Conservation (phyloP, 2,888 invertebrate genomes). For the Epinotia brunnichana region DNA sequence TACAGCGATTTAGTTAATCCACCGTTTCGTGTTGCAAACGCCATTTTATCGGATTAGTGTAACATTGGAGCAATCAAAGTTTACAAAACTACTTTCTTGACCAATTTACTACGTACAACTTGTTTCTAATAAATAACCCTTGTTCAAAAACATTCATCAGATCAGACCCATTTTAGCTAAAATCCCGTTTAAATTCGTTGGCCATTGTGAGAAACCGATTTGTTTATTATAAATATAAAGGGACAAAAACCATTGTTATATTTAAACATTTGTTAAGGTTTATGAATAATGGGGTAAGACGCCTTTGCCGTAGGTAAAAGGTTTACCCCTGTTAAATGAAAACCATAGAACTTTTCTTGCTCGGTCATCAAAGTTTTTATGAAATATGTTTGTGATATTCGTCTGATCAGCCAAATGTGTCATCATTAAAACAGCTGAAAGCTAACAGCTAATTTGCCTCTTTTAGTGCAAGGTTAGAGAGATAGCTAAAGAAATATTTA, state of each 20-base stretch:
- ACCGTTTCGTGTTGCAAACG: conserved; percentile 32
- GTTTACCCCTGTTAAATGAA: too few relatives aligned
- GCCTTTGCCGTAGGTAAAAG: too few relatives aligned
- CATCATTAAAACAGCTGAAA: too few relatives aligned
- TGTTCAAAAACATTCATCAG: background rate
- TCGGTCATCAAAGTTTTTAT: background rate
- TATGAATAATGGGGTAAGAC: too few relatives aligned
- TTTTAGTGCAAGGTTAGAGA: too few relatives aligned
- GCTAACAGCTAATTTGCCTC: background rate
- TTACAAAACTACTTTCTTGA: background rate
- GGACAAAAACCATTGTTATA: too few relatives aligned
- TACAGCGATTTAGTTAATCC: conserved; percentile 33
- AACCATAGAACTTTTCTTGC: background rate
- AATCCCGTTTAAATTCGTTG: background rate
- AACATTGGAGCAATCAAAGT: conserved; percentile 8
- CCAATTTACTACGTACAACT: background rate
- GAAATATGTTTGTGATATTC: too few relatives aligned
- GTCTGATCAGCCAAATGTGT: too few relatives aligned
- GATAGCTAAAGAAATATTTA: too few relatives aligned
- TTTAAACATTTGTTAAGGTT: too few relatives aligned
- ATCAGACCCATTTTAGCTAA: background rate
- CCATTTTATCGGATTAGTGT: conserved; percentile 14
- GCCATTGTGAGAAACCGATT: background rate
- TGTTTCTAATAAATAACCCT: background rate
- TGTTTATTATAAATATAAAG: too few relatives aligned